Conservation (phyloP, 2,888 invertebrate species). For the Octodonta nipae region DNA sequence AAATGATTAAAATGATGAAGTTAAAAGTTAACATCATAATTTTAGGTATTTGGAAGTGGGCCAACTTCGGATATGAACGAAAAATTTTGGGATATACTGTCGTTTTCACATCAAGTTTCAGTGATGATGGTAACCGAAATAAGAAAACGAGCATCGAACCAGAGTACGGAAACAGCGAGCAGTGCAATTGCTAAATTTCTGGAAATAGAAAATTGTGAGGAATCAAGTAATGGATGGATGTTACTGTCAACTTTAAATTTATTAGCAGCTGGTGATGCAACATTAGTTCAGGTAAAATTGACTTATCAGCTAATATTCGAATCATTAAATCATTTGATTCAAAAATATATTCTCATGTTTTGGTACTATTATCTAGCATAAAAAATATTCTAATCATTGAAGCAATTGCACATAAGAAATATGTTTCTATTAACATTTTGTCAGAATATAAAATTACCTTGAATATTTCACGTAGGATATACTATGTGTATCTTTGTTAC, state of each 20-base stretch:
- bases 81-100: constrained; percentile 90
- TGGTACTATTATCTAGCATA: too few species aligned
- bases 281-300: constrained; percentile 66
- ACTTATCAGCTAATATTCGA: not conserved
- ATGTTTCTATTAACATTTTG: too few species aligned
- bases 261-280: constrained; percentile 78
- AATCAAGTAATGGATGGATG: constrained; percentile 95
- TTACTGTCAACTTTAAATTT: constrained; percentile 80
- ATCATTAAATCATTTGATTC: constrained; percentile 3
- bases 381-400: too few species aligned
- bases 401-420: too few species aligned
- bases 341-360: too few species aligned
- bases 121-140: constrained; percentile 95
- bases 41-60: constrained; percentile 81
- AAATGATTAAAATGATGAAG: too few species aligned
- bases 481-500: too few species aligned
- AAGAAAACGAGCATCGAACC: constrained; percentile 85
- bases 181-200: constrained; percentile 93
- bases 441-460: too few species aligned
- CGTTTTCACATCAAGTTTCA: constrained; percentile 89
- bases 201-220: constrained; percentile 88
- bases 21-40: not conserved
- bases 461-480: too few species aligned
- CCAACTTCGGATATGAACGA: constrained; percentile 93
- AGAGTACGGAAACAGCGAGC: constrained; percentile 89